Base-by-base conservation (phyloP, 2,113 vertebrate genomes). In the Proteles cristata region DNA sequence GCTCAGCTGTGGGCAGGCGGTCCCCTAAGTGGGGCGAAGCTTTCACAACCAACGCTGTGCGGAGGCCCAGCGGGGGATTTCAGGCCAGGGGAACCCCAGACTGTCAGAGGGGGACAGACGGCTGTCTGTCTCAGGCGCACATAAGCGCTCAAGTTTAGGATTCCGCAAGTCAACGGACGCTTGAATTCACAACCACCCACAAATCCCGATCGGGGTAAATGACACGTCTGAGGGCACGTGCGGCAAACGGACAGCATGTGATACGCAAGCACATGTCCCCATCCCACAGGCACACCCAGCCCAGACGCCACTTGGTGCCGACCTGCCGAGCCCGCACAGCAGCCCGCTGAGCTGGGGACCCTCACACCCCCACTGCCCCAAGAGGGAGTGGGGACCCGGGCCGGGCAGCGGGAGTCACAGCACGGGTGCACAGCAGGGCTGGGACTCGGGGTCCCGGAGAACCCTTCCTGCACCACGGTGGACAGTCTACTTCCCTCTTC, bases 1-100 rank as follows among this genome's bases (percentile, higher is more conserved):
- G 14, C 39, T 14, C 6, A 1, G 65, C 0, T 5, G 45, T 2
- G 7, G 33, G 2, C 74, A 2, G 7, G 35, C 28, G 0, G 0
- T 5, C 73, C 6, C 5, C 0, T 19, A 11, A 14, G 19, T 39
- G 15, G 9, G 26, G 19, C 25, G 7, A 8, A 33, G 26, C 26
- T 28, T 73, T n/a, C 69, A 7, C 14, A 45, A 45, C n/a, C 9
- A 28, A 45, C 28, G 3, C 66, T 61, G 1, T 8, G 5, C 45
- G 63, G 45, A 25, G 11, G 61, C 48, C 68, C 45, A 16, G 23
- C 0, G 7, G 45, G n/a, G 48, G 68, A 33, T 58, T 88, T 82
- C 8, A 12, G 25, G 11, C 9, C 14, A n/a, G 35, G 84, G 77
- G 31, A 66, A 65, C 35, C 63, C 45, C 83, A n/a, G 43, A 11